phyloP scores from a whole-genome alignment of 2,113 vertebrate genomes.

The Gymnarchus niloticus region DNA sequence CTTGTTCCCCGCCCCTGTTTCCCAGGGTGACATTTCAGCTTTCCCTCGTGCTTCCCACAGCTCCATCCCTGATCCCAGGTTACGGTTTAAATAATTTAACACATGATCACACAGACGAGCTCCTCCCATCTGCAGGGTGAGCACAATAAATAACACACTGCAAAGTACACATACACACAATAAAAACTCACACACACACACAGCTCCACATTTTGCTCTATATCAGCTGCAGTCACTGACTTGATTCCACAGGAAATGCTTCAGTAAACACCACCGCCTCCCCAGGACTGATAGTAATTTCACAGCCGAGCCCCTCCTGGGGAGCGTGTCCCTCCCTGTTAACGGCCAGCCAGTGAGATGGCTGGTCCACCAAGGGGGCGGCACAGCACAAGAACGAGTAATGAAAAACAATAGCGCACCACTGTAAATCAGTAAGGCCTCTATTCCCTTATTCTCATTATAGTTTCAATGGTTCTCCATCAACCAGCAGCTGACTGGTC shows the following conservation, averaged over 20 bases:
- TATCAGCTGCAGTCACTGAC: not conserved
- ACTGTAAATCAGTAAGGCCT: not conserved
- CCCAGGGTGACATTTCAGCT: too few relatives aligned
- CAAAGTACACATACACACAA: not conserved
- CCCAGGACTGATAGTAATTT: slow-evolving; percentile 4
- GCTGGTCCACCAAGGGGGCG: not conserved
- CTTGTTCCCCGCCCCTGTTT: too few relatives aligned
- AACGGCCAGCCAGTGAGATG: not conserved
- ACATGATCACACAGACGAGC: not conserved
- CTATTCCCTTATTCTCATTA: not conserved
- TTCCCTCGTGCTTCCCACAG: not conserved
- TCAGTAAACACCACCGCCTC: not conserved
- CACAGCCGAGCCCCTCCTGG: not conserved
- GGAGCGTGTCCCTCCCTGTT: not conserved
- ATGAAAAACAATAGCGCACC: not conserved
- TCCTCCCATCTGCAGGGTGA: not conserved
- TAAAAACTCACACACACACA: not conserved
- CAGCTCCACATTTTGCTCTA: not conserved
- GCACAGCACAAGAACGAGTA: not conserved
- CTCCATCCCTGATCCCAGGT: not conserved
- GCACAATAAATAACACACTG: not conserved
- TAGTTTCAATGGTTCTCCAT: not conserved
- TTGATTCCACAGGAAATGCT: not conserved
- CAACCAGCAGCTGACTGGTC: too few relatives aligned
- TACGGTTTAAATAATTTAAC: not conserved